Conservation (phyloP, 2,888 invertebrate species). For the Chelonus formosanus region DNA sequence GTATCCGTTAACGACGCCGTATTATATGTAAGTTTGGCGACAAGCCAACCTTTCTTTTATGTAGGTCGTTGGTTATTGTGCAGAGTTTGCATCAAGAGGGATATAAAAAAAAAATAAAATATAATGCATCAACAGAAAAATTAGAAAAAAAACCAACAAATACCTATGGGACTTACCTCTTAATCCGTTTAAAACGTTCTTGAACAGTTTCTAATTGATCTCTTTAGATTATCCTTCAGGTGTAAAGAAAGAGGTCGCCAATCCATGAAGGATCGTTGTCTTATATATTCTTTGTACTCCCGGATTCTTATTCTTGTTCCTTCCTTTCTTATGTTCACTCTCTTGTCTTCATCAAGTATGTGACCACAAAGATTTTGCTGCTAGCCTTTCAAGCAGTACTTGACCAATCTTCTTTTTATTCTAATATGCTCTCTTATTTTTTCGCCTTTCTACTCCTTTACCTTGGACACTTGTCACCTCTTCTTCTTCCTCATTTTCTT, state of each 20-base stretch:
- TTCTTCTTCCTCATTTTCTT: too few species aligned
- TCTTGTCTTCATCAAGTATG: too few species aligned
- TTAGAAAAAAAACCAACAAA: background rate
- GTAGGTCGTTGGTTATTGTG: slow-evolving; percentile 48
- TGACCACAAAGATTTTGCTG: too few species aligned
- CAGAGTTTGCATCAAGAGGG: slow-evolving; percentile 34
- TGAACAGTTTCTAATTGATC: background rate
- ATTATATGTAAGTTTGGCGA: slow-evolving; percentile 45
- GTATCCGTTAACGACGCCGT: slow-evolving; percentile 43
- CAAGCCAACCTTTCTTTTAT: slow-evolving; percentile 52
- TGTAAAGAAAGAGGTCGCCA: background rate
- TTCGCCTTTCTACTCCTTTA: too few species aligned
- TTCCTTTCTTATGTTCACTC: too few species aligned
- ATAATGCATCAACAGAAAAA: background rate
- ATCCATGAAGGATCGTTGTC: background rate
- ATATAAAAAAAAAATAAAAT: slow-evolving; percentile 11
- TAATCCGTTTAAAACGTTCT: slow-evolving; percentile 1
- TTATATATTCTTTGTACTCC: too few species aligned
- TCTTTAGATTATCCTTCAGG: background rate
- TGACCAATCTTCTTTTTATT: too few species aligned
- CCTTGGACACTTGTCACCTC: too few species aligned
- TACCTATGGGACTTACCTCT: background rate
- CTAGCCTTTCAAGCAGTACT: too few species aligned
- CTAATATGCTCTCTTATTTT: too few species aligned
- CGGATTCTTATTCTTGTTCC: too few species aligned